Conservation (phyloP, 2,888 invertebrate species). For the Timema podura region DNA sequence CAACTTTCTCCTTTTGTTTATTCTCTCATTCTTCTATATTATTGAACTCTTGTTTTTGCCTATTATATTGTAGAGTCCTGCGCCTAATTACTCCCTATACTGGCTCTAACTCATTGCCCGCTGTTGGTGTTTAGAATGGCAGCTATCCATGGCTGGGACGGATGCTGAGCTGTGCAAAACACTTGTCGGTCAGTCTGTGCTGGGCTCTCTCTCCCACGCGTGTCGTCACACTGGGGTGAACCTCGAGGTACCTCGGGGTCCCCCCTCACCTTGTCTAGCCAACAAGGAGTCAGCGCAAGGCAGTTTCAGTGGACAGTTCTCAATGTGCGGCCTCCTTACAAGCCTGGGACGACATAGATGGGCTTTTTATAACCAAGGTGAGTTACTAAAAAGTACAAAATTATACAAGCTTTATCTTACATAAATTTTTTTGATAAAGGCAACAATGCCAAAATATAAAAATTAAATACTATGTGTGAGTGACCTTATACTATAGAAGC, state of each 20-base stretch:
- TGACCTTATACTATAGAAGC: too few species aligned
- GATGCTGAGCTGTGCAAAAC: constrained; percentile 24
- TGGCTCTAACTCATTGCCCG: too few species aligned
- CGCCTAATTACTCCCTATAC: too few species aligned
- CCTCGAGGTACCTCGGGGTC: constrained; percentile 53
- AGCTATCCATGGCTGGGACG: constrained; percentile 48
- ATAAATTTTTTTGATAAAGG: too few species aligned
- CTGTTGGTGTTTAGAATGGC: constrained; percentile 61
- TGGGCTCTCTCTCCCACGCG: constrained; percentile 51
- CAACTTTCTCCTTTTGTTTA: too few species aligned
- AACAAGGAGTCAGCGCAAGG: constrained; percentile 52
- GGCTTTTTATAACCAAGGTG: constrained; percentile 59
- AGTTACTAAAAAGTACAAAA: too few species aligned
- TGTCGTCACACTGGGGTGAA: constrained; percentile 54
- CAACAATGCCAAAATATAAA: too few species aligned
- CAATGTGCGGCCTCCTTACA: constrained; percentile 54
- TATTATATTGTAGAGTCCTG: too few species aligned
- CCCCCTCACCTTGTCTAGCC: constrained; percentile 52
- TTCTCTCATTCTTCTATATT: too few species aligned
- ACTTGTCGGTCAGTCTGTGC: constrained; percentile 46
- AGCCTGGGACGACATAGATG: constrained; percentile 61
- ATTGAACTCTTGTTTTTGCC: too few species aligned
- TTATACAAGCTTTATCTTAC: too few species aligned
- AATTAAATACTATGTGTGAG: too few species aligned
- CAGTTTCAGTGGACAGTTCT: constrained; percentile 70